Conservation (phyloP, 2,113 vertebrate genomes). For the Forbesichthys papilliferus region DNA sequence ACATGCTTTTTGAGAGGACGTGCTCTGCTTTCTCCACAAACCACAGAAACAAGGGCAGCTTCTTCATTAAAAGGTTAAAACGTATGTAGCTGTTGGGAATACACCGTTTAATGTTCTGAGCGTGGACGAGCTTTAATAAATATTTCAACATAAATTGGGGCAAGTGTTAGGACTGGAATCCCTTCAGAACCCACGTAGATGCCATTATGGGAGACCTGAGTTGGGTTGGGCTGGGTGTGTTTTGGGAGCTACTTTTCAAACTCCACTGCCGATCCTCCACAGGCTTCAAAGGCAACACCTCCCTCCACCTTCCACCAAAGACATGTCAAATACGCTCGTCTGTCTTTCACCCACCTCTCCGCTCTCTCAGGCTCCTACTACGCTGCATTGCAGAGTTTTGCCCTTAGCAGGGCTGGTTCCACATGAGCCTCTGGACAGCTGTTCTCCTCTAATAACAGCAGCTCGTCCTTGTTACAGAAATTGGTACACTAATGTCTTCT, state of each 20-base stretch:
- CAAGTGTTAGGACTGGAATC: neutral
- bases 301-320: conserved; percentile 34
- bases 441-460: conserved; percentile 48
- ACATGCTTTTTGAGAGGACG: neutral
- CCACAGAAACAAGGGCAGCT: neutral
- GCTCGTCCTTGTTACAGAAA: conserved; percentile 43
- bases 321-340: conserved; percentile 34
- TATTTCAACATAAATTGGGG: neutral
- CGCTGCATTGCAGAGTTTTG: conserved; percentile 63
- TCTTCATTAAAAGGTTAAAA: conserved; percentile 1
- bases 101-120: neutral
- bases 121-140: conserved; percentile 4
- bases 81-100: neutral
- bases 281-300: neutral
- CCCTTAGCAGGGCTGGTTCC: conserved; percentile 24
- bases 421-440: conserved; percentile 18
- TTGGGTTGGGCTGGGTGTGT: too few species aligned
- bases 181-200: neutral
- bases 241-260: conserved; percentile 18
- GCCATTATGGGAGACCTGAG: neutral
- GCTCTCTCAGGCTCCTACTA: conserved; percentile 42
- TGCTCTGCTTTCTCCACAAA: conserved; percentile 1
- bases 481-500: conserved; percentile 35
- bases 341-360: conserved; percentile 63
- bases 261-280: neutral